Conservation (phyloP, 2,888 invertebrate genomes). For the Dryadula phaetusa region DNA sequence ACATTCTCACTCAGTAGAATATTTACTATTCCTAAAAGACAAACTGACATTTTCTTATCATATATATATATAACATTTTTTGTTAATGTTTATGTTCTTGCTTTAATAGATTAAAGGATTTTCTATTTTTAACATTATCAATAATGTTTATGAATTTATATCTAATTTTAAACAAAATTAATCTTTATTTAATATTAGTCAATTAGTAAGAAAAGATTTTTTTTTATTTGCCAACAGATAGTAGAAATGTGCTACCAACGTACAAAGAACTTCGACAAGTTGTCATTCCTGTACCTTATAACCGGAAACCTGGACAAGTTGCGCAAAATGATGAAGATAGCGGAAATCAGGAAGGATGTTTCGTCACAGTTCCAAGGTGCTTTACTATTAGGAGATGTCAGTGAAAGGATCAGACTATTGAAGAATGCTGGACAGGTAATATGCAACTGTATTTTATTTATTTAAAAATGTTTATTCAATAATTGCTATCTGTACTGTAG, state of each 20-base stretch:
- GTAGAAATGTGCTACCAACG: slow-evolving; percentile 99
- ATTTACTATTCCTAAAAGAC: no score
- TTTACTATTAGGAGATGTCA: slow-evolving; percentile 94
- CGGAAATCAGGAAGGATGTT: slow-evolving; percentile 98
- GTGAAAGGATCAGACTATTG: slow-evolving; percentile 93
- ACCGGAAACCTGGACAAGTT: slow-evolving; percentile 99
- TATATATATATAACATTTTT: no score
- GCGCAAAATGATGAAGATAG: slow-evolving; percentile 99
- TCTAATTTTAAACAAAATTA: no score
- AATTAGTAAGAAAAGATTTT: background rate
- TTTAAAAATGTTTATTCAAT: no score
- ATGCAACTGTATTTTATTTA: no score
- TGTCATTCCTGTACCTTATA: slow-evolving; percentile 98
- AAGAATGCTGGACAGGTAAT: slow-evolving; percentile 87
- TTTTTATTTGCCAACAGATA: slow-evolving; percentile 70
- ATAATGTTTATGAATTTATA: no score
- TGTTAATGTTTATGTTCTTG: no score
- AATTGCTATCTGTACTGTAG: no score
- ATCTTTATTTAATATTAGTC: background rate
- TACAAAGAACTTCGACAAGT: slow-evolving; percentile 99
- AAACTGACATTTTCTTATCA: no score
- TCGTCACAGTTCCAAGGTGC: slow-evolving; percentile 99
- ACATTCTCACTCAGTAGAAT: no score
- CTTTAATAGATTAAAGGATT: no score
- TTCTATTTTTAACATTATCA: no score